A percentile compares a stretch with the other conserved stretches of the same genome.
Evolutionary conservation across 2,888 invertebrate genomes (phyloP).

Genomic region (Cheilosia variabilis): DNA sequence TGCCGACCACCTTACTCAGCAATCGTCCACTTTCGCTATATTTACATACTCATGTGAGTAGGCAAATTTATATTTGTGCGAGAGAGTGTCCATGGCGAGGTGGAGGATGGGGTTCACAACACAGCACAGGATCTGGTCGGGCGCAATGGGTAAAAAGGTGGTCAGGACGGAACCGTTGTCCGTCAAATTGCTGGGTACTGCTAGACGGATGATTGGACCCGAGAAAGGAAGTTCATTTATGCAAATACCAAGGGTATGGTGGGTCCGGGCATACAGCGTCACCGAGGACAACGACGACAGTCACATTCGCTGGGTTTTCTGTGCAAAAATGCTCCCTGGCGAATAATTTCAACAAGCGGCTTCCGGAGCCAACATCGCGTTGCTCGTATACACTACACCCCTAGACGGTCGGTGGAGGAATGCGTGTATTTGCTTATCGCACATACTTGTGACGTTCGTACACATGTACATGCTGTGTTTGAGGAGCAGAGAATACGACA

Average conservation of each 20-base stretch:
- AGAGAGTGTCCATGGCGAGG: not conserved
- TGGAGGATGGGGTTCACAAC: slow-evolving; percentile 25
- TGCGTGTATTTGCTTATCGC: slow-evolving; percentile 54
- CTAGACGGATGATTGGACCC: slow-evolving; percentile 41
- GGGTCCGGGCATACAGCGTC: slow-evolving; percentile 14
- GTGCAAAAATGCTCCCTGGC: slow-evolving; percentile 8
- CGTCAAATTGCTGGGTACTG: slow-evolving; percentile 23
- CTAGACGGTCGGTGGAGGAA: not conserved
- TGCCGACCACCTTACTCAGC: not conserved
- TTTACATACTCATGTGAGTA: slow-evolving; percentile 31
- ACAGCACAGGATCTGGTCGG: slow-evolving; percentile 44
- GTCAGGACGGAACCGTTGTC: slow-evolving; percentile 30
- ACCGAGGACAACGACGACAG: not conserved
- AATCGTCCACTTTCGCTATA: slow-evolving; percentile 27
- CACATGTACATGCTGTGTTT: slow-evolving; percentile 24
- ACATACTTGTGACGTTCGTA: slow-evolving; percentile 39
- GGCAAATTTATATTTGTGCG: slow-evolving; percentile 18
- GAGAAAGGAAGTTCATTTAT: slow-evolving; percentile 44
- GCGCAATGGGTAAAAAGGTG: slow-evolving; percentile 31
- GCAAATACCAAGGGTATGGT: slow-evolving; percentile 21
- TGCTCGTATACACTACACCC: not conserved
- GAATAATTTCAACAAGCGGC: slow-evolving; percentile 46
- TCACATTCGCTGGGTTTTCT: slow-evolving; percentile 1
- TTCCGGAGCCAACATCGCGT: slow-evolving; percentile 28
- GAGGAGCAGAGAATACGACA: slow-evolving; percentile 30